Percentiles rank a stretch among this genome's conserved stretches.
Conservation (phyloP, 2,888 invertebrate genomes). For the Eupithecia vulgata region DNA sequence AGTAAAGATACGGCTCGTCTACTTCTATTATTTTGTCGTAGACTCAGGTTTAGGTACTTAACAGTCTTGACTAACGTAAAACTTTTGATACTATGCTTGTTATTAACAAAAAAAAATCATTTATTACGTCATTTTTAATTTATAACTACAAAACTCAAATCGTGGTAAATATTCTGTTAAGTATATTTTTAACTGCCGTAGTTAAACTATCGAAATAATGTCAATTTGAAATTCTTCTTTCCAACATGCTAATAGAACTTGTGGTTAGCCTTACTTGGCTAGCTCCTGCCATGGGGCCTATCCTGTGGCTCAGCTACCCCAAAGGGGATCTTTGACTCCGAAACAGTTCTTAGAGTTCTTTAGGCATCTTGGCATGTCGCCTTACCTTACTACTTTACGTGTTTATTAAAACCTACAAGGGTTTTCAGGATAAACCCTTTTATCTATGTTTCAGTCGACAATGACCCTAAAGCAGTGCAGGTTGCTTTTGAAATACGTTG, state of each 20-base stretch:
- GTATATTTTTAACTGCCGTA: not conserved
- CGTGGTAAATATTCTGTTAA: no score
- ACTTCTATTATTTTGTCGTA: not conserved
- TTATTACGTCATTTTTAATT: no score
- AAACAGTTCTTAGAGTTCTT: not conserved
- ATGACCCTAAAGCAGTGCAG: conserved; percentile 54
- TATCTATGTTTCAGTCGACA: conserved; percentile 15
- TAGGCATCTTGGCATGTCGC: not conserved
- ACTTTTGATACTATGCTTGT: no score
- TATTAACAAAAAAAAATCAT: no score
- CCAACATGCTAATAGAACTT: not conserved
- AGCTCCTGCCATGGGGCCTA: no score
- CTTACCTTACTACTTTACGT: not conserved
- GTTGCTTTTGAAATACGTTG: conserved; percentile 47
- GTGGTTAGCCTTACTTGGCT: not conserved
- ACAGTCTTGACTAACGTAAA: not conserved
- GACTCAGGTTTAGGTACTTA: not conserved
- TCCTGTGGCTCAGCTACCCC: no score
- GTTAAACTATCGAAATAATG: not conserved
- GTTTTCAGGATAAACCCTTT: not conserved
- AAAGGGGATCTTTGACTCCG: no score
- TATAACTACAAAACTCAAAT: no score
- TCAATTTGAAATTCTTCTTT: not conserved
- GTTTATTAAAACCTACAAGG: not conserved
- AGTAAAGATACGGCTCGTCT: not conserved